These are phyloP conservation scores for Lithobates pipiens DNA, from an alignment of 2,797 vertebrate species.

Conservation along the genomic window DNA sequence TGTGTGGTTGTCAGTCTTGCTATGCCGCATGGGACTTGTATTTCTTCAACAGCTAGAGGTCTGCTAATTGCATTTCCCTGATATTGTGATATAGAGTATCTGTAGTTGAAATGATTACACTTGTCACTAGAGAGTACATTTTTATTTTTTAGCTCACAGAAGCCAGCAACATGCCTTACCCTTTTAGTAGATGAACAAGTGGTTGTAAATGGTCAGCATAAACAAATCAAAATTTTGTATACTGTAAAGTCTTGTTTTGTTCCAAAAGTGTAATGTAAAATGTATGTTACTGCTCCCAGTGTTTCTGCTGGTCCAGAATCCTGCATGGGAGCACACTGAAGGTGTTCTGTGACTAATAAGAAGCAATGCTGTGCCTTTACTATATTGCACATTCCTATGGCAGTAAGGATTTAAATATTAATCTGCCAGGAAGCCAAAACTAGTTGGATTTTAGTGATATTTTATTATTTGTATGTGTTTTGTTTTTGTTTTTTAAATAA, in stretches of 20 bases:
- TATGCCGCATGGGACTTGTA: too few relatives aligned
- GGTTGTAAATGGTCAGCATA: background rate
- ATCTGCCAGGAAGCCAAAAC: constrained; percentile 9
- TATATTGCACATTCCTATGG: constrained; percentile 22
- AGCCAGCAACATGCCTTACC: background rate
- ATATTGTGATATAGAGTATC: too few relatives aligned
- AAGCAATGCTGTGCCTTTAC: constrained; percentile 41
- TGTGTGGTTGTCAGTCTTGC: too few relatives aligned
- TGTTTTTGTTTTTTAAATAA: constrained; percentile 28
- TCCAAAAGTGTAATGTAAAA: background rate
- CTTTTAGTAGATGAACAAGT: too few relatives aligned
- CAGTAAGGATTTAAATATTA: constrained; percentile 3
- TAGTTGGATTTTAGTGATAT: constrained; percentile 2
- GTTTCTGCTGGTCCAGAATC: constrained; percentile 39
- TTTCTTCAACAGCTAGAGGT: too few relatives aligned
- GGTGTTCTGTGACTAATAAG: background rate
- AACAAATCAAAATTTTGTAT: background rate
- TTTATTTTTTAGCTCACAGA: too few relatives aligned
- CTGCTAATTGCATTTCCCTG: too few relatives aligned
- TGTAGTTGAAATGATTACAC: background rate
- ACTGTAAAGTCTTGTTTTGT: constrained; percentile 6
- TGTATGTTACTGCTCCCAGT: constrained; percentile 3
- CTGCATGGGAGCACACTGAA: constrained; percentile 8
- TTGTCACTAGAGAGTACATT: background rate
- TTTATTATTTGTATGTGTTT: constrained; percentile 27